Conservation (phyloP, 2,888 invertebrate species). For the Ectemnius lituratus region DNA sequence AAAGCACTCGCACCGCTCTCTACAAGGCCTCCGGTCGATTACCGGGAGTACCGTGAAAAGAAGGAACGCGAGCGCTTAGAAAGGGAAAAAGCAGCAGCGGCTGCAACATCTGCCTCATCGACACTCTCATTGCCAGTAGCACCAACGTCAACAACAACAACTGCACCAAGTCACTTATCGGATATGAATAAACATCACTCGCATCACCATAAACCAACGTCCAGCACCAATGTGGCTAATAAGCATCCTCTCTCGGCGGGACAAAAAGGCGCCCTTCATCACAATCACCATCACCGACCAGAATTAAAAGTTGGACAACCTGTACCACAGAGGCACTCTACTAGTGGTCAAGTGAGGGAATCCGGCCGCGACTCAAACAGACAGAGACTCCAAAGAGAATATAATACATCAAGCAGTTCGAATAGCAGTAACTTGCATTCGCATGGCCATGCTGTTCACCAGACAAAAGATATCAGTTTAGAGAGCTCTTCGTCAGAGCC, state of each 20-base stretch:
- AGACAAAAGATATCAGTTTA: conserved; percentile 45
- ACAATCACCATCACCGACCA: conserved; percentile 72
- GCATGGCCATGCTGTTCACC: conserved; percentile 50
- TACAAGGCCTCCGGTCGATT: conserved; percentile 78
- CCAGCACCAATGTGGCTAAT: conserved; percentile 66
- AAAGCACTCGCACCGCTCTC: conserved; percentile 67
- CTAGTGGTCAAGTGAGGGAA: conserved; percentile 57
- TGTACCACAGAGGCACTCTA: conserved; percentile 69
- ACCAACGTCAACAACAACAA: conserved; percentile 25
- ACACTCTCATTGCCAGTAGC: neutral
- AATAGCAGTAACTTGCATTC: conserved; percentile 46
- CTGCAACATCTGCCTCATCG: neutral
- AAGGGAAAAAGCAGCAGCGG: conserved; percentile 77
- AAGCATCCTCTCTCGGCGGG: conserved; percentile 70
- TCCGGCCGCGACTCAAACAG: conserved; percentile 62
- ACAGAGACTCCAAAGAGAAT: conserved; percentile 67
- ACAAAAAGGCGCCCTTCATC: conserved; percentile 67
- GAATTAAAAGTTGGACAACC: conserved; percentile 64
- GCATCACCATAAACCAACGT: conserved; percentile 68
- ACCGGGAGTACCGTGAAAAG: conserved; percentile 83
- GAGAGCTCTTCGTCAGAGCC: conserved; percentile 46
- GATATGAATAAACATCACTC: conserved; percentile 69
- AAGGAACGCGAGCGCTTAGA: conserved; percentile 82
- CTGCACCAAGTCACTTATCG: conserved; percentile 62
- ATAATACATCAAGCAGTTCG: conserved; percentile 47